Evolutionary conservation across 2,113 vertebrate species (phyloP).

Genomic region (Vulpes ferrilata): DNA sequence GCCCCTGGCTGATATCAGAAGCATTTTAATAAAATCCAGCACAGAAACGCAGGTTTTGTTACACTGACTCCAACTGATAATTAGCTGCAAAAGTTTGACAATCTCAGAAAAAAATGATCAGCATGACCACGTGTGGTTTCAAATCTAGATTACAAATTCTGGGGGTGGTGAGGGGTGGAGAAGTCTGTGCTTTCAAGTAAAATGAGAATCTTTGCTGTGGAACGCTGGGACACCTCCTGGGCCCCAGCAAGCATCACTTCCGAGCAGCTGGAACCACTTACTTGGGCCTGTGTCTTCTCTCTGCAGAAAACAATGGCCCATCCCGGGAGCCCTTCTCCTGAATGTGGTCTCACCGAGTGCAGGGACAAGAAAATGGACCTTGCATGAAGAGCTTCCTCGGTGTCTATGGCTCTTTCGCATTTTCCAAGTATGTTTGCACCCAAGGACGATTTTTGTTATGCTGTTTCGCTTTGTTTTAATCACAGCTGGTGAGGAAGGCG

Average conservation of each 20-base stretch:
- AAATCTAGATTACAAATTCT: slow-evolving; percentile 82
- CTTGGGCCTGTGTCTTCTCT: slow-evolving; percentile 43
- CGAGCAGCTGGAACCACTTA: slow-evolving; percentile 84
- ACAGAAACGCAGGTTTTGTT: slow-evolving; percentile 79
- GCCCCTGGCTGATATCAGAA: slow-evolving; percentile 81
- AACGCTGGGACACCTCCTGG: slow-evolving; percentile 75
- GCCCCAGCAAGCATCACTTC: slow-evolving; percentile 46
- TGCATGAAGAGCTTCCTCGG: background rate
- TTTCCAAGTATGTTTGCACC: background rate
- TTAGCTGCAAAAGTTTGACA: slow-evolving; percentile 85
- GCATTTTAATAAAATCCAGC: slow-evolving; percentile 88
- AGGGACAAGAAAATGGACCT: background rate
- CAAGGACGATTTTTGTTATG: background rate
- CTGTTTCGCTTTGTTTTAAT: slow-evolving; percentile 10
- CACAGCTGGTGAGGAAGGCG: background rate
- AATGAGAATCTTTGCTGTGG: slow-evolving; percentile 78
- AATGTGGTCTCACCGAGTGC: background rate
- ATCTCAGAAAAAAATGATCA: slow-evolving; percentile 82
- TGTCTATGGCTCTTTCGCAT: background rate
- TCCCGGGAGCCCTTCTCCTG: background rate
- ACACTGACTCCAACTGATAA: slow-evolving; percentile 84
- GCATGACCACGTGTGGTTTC: slow-evolving; percentile 84
- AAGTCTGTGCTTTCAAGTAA: slow-evolving; percentile 73
- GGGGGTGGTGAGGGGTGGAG: slow-evolving; percentile 74
- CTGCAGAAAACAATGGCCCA: background rate